phyloP scores from a whole-genome alignment of 1,140 invertebrate species.

The Ptiloglossa arizonensis region DNA sequence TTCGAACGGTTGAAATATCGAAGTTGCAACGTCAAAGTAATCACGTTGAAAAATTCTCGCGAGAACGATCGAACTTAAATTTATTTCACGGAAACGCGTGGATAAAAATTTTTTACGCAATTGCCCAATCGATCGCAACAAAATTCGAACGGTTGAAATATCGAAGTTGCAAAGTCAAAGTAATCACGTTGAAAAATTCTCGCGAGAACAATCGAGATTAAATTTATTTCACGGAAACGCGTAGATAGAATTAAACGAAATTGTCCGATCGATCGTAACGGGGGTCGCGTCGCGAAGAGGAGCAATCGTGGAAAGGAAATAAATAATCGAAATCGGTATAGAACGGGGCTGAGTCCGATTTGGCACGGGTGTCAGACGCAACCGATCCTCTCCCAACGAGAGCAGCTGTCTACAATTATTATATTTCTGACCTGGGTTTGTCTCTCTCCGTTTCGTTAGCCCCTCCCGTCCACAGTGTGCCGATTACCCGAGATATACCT shows the following conservation, averaged over 20 bases:
- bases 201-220: no score
- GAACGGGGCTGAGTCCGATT: conserved; percentile 52
- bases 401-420: conserved; percentile 67
- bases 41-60: no score
- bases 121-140: no score
- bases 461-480: conserved; percentile 18
- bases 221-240: background rate
- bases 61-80: no score
- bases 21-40: no score
- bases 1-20: no score
- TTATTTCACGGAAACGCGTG: no score
- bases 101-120: no score
- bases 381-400: conserved; percentile 56
- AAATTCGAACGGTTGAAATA: no score
- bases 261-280: background rate
- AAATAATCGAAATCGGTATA: conserved; percentile 48
- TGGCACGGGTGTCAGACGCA: conserved; percentile 60
- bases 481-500: conserved; percentile 64
- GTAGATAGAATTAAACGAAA: background rate
- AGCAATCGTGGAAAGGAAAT: conserved; percentile 35
- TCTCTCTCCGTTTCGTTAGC: conserved; percentile 23
- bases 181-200: no score
- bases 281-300: background rate
- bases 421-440: conserved; percentile 58
- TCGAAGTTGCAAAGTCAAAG: no score